Percentiles rank a stretch among this genome's conserved stretches.
These are phyloP conservation scores for Metopolophium dirhodum DNA, from an alignment of 1,140 invertebrate genomes.

Conservation along the genomic window DNA sequence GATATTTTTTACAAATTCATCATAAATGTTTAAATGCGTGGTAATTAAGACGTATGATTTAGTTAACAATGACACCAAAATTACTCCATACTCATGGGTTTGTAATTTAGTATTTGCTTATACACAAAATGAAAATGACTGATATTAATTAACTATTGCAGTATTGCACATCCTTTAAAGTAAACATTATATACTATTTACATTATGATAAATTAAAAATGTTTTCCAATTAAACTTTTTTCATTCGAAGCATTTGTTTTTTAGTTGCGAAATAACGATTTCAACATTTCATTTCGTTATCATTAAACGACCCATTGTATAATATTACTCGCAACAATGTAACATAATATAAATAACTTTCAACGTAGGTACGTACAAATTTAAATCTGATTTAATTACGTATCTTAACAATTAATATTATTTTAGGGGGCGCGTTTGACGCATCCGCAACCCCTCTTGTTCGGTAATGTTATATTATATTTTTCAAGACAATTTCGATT, in stretches of 20 bases:
- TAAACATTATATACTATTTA: no score
- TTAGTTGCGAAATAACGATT: neutral
- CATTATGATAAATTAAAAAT: neutral
- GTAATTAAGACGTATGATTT: neutral
- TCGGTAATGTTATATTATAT: neutral
- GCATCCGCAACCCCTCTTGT: neutral
- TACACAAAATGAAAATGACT: no score
- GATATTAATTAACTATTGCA: no score
- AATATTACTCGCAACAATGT: neutral
- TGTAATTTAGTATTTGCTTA: neutral
- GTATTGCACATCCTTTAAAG: no score
- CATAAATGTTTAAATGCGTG: neutral
- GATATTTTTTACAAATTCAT: neutral
- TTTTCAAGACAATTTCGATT: neutral
- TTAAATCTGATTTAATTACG: slow-evolving; percentile 4
- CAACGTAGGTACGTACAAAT: neutral
- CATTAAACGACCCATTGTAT: neutral
- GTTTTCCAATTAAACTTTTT: neutral
- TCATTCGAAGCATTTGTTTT: neutral
- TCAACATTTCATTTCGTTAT: neutral
- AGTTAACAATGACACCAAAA: neutral
- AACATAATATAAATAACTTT: neutral
- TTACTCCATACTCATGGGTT: neutral
- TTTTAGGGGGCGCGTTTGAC: neutral
- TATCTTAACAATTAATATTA: neutral